phyloP scores from a whole-genome alignment of 1,140 invertebrate species.

The Thalassaphorura encarpata region DNA sequence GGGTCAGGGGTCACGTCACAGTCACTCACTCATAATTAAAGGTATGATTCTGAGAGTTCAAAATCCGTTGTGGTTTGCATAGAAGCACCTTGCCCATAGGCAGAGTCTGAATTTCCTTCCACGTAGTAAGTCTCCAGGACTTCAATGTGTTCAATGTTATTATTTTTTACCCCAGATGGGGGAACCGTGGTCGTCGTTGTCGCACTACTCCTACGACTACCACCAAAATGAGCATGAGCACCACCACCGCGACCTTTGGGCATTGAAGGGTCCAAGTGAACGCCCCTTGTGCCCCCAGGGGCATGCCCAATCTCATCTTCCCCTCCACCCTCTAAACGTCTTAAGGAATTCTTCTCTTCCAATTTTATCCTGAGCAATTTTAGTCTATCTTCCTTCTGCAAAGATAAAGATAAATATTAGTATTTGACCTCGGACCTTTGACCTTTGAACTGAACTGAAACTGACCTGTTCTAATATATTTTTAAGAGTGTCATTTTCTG shows the following conservation, averaged over 20 bases:
- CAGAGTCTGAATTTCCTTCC: constrained; percentile 52
- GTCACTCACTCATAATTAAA: too few species aligned
- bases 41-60: constrained; percentile 77
- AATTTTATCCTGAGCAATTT: constrained; percentile 63
- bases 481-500: constrained; percentile 92
- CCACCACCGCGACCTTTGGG: too few species aligned
- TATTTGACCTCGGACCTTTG: neutral
- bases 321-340: constrained; percentile 42
- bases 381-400: constrained; percentile 81
- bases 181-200: neutral
- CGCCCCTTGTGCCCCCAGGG: too few species aligned
- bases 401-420: neutral
- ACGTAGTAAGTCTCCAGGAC: constrained; percentile 29
- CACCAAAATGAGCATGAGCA: neutral
- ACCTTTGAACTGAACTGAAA: constrained; percentile 7
- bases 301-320: constrained; percentile 55
- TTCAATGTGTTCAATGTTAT: constrained; percentile 31
- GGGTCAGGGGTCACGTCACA: too few species aligned
- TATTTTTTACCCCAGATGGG: constrained; percentile 9
- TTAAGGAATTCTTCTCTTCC: constrained; percentile 55
- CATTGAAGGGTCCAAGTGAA: too few species aligned
- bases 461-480: constrained; percentile 74
- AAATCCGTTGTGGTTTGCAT: constrained; percentile 68
- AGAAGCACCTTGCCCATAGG: constrained; percentile 56
- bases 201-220: neutral